A percentile compares a stretch with the other conserved stretches of the same genome.
phyloP scores from a whole-genome alignment of 2,113 vertebrate species.

The Podocnemis expansa region DNA sequence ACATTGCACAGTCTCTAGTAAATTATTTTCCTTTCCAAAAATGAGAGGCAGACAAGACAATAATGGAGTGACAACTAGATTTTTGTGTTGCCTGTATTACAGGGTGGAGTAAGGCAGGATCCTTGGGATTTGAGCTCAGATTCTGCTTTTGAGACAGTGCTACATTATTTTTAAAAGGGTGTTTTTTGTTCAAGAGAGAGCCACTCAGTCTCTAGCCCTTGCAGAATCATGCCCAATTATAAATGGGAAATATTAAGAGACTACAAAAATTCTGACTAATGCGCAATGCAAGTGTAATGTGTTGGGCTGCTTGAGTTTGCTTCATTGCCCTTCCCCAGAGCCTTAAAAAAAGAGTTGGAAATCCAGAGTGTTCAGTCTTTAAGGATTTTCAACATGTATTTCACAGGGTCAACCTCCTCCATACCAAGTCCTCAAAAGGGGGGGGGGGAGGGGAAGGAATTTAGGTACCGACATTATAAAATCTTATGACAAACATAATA shows the following conservation, averaged over 20 bases:
- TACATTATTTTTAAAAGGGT: fast-evolving
- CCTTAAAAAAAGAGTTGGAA: no score
- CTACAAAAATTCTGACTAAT: neutral
- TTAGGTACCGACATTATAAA: no score
- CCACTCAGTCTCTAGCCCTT: neutral
- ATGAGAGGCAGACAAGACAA: no score
- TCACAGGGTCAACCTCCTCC: no score
- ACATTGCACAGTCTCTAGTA: neutral
- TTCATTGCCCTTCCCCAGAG: no score
- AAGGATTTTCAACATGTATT: no score
- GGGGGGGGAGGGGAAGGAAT: no score
- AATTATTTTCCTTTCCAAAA: neutral
- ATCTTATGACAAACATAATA: no score
- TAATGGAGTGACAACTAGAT: no score
- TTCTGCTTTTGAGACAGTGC: neutral
- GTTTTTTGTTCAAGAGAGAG: neutral
- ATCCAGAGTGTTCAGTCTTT: neutral
- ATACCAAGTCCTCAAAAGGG: no score
- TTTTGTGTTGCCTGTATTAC: fast-evolving
- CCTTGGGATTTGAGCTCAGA: neutral
- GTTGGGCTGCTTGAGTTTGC: no score
- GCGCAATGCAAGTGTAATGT: neutral
- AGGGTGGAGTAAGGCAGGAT: neutral
- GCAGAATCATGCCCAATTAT: fast-evolving
- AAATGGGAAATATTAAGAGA: fast-evolving